These are phyloP conservation scores for Heterodera schachtii DNA, from an alignment of 1,140 invertebrate genomes.

Conservation along the genomic window DNA sequence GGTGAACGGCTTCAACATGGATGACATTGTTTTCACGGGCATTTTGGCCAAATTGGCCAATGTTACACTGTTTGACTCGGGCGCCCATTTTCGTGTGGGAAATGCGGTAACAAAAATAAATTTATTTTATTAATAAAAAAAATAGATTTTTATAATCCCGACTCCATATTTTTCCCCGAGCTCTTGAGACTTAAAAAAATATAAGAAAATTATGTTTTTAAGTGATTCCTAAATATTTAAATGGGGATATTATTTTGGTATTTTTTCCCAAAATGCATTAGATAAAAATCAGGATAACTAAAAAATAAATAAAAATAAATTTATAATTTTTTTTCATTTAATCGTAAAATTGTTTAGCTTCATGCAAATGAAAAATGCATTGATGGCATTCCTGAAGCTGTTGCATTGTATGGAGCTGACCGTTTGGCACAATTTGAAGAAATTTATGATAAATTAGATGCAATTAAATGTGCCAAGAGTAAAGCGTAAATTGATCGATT, in stretches of 20 bases:
- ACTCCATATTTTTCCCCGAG: too few relatives aligned
- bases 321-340: neutral
- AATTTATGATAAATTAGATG: slow-evolving; percentile 17
- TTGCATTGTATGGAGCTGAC: slow-evolving; percentile 19
- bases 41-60: slow-evolving; percentile 24
- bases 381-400: slow-evolving; percentile 8
- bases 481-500: neutral
- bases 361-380: slow-evolving; percentile 14
- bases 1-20: slow-evolving; percentile 28
- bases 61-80: neutral
- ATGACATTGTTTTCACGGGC: slow-evolving; percentile 41
- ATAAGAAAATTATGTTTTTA: too few relatives aligned
- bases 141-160: too few relatives aligned
- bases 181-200: too few relatives aligned
- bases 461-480: slow-evolving; percentile 9
- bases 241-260: too few relatives aligned
- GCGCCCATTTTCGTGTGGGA: neutral
- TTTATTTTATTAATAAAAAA: too few relatives aligned
- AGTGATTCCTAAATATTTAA: too few relatives aligned
- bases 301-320: neutral
- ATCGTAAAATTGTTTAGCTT: neutral
- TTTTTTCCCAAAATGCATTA: too few relatives aligned
- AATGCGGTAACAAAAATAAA: neutral
- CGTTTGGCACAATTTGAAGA: slow-evolving; percentile 12
- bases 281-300: too few relatives aligned